Conservation (phyloP, 2,888 invertebrate genomes). For the Hemithea aestivaria region DNA sequence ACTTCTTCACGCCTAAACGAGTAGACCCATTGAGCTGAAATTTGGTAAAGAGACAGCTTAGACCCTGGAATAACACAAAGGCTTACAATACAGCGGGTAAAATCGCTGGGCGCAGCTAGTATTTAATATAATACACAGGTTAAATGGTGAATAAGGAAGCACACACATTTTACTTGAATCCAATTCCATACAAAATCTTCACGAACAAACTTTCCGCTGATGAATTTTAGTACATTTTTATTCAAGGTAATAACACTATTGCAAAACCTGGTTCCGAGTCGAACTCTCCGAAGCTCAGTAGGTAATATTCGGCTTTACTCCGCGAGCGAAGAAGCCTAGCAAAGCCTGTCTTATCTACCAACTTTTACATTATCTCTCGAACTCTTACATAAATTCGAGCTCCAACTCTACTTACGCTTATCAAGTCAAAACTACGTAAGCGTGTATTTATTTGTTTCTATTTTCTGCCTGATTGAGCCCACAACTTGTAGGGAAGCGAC, state of each 20-base stretch:
- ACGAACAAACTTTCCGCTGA: not conserved
- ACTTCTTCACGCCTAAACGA: no score
- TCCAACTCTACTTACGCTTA: slow-evolving; percentile 65
- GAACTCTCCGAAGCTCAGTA: slow-evolving; percentile 38
- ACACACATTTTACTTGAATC: no score
- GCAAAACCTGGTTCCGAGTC: slow-evolving; percentile 41
- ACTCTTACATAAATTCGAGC: slow-evolving; percentile 67
- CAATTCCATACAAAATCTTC: not conserved
- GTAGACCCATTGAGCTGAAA: no score
- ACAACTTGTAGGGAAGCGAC: slow-evolving; percentile 55
- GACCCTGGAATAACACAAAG: no score
- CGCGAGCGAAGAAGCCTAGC: slow-evolving; percentile 45
- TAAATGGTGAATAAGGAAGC: no score
- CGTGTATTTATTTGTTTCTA: slow-evolving; percentile 74
- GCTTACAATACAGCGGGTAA: no score
- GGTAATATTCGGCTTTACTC: slow-evolving; percentile 54
- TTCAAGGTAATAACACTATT: slow-evolving; percentile 40
- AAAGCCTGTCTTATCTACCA: slow-evolving; percentile 68
- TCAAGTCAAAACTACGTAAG: slow-evolving; percentile 73
- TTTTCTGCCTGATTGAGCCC: slow-evolving; percentile 71
- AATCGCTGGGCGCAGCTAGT: no score
- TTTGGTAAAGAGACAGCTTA: no score
- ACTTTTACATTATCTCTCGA: slow-evolving; percentile 71
- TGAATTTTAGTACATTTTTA: slow-evolving; percentile 17
- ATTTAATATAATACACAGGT: no score